Evolutionary conservation across 2,888 invertebrate genomes (phyloP).

Genomic region (Eudasyphora cyanicolor): DNA sequence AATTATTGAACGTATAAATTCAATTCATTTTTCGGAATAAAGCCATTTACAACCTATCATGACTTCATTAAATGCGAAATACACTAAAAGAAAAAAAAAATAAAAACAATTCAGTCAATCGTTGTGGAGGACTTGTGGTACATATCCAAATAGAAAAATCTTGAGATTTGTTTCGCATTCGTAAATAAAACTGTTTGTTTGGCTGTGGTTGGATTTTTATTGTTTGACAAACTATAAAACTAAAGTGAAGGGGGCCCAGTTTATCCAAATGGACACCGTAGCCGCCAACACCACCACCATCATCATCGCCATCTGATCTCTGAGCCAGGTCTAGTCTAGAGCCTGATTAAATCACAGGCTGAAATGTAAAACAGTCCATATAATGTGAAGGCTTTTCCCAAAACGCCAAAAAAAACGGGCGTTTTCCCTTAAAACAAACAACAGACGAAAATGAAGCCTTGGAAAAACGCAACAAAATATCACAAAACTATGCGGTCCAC

Average conservation of each 20-base stretch:
- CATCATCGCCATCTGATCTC: background rate
- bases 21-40: conserved; percentile 46
- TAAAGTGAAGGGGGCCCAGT: conserved; percentile 64
- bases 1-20: conserved; percentile 19
- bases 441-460: conserved; percentile 45
- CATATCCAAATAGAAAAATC: background rate
- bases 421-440: conserved; percentile 56
- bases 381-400: conserved; percentile 35
- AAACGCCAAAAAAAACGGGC: conserved; percentile 57
- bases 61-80: conserved; percentile 51
- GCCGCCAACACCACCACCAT: background rate
- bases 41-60: conserved; percentile 47
- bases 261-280: too few species aligned
- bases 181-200: too few species aligned
- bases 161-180: background rate
- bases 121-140: background rate
- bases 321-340: too few species aligned
- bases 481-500: background rate
- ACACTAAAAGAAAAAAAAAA: conserved; percentile 5
- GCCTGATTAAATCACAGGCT: conserved; percentile 36
- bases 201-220: background rate
- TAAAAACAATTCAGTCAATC: background rate
- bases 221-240: background rate
- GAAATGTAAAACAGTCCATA: conserved; percentile 10
- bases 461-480: conserved; percentile 35